Base-by-base conservation (phyloP, 1,140 invertebrate genomes). In the Cardiocondyla obscurior region DNA sequence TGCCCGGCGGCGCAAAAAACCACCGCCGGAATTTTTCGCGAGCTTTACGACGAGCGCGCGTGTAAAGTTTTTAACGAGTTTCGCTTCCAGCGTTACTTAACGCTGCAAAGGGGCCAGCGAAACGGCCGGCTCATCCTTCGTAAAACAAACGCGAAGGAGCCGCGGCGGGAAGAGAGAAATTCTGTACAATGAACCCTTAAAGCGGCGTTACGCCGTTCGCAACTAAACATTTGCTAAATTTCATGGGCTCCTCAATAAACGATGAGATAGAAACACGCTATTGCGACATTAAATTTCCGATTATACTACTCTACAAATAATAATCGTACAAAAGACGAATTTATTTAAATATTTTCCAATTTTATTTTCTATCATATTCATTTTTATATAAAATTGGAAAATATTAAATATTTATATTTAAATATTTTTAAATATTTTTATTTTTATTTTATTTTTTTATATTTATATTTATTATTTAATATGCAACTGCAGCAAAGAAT, bases 1-100 rank as follows among this genome's bases (percentile, higher is more conserved):
- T 7, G 46, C 53, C 30, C 6, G 73, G n/a, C n/a, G 44, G 22
- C 46, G 10, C 19, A 25, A 36, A n/a, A 62, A 51, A 77, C n/a
- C 25, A 67, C 42, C 12, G 25, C 1, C 22, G n/a, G 12, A 12
- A 65, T 77, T 74, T 74, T 74, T 67, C 74, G 74, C 36, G 19
- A 53, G 10, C 22, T 67, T 28, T 76, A 76, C n/a, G 30, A 8
- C 67, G 64, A 79, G 46, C 19, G 58, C 60, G 33, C 46, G 44
- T 39, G 60, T 77, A 67, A 67, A 69, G 2, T 79, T 69, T 79
- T 69, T 69, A 69, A 79, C 36, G 60, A 77, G 74, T 67, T 77
- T 67, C 46, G 60, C 60, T 77, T 28, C 60, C 46, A 77, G 74
- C 62, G 46, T 79, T 69, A 69, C 46, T 69, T 69, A 79, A 79